Conservation (phyloP, 2,888 invertebrate species). For the Rhopalosiphum nymphaeae region DNA sequence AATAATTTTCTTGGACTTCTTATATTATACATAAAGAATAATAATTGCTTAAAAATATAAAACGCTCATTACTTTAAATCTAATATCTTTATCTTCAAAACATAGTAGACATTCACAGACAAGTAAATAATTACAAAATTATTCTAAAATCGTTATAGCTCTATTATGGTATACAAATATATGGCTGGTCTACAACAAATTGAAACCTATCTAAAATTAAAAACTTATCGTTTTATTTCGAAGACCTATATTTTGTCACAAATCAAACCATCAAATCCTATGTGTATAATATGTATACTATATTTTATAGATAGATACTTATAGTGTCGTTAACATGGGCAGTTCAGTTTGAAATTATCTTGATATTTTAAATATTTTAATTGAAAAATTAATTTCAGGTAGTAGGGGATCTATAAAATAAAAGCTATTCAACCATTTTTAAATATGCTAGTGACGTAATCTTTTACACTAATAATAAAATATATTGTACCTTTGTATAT, state of each 20-base stretch:
- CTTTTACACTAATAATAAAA: not conserved
- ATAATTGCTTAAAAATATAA: too few species aligned
- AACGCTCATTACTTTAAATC: too few species aligned
- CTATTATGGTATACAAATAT: not conserved
- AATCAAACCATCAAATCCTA: not conserved
- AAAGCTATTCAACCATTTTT: not conserved
- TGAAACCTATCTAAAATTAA: not conserved
- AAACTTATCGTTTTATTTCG: not conserved
- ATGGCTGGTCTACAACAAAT: not conserved
- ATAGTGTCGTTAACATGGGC: not conserved
- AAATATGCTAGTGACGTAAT: not conserved
- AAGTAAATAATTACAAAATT: not conserved
- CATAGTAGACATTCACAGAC: not conserved
- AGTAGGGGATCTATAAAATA: not conserved
- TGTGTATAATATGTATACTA: not conserved
- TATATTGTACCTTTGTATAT: not conserved
- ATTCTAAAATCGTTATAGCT: not conserved
- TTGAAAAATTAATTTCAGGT: not conserved
- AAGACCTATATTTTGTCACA: not conserved
- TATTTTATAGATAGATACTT: not conserved
- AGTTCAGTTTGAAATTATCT: not conserved
- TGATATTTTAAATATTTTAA: not conserved
- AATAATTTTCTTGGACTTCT: too few species aligned
- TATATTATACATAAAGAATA: too few species aligned
- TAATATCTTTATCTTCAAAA: not conserved